Conservation (phyloP, 2,888 invertebrate genomes). For the Rhingia campestris region DNA sequence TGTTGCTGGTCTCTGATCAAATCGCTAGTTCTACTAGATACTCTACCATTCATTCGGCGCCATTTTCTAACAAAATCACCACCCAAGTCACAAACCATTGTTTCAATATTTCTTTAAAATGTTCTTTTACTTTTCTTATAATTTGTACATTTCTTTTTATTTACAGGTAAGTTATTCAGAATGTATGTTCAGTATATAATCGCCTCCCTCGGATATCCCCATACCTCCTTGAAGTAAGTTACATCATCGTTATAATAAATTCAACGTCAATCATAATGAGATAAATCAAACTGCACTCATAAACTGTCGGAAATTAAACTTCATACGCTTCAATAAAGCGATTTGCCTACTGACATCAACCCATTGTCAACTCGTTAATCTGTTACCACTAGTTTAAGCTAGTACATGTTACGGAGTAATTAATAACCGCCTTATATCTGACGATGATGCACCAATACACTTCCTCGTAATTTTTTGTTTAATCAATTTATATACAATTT, state of each 20-base stretch:
- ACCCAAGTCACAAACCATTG: too few relatives aligned
- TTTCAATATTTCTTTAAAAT: not conserved
- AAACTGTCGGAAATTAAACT: slow-evolving; percentile 13
- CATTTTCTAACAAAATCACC: too few relatives aligned
- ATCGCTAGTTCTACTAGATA: too few relatives aligned
- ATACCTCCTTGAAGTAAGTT: too few relatives aligned
- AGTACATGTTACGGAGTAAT: slow-evolving; percentile 8
- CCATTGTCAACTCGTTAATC: not conserved
- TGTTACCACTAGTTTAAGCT: not conserved
- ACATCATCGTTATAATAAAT: not conserved
- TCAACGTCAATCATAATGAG: not conserved
- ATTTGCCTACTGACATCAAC: slow-evolving; percentile 2
- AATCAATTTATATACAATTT: slow-evolving; percentile 32
- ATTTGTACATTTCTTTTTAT: not conserved
- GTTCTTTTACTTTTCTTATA: not conserved
- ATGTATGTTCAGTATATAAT: too few relatives aligned
- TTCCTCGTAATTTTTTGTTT: not conserved
- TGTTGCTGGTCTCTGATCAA: too few relatives aligned
- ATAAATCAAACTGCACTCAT: slow-evolving; percentile 16
- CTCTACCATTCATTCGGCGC: too few relatives aligned
- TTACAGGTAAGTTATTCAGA: slow-evolving; percentile 26
- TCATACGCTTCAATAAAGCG: slow-evolving; percentile 8
- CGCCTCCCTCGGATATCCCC: too few relatives aligned
- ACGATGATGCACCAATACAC: not conserved
- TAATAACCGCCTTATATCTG: slow-evolving; percentile 14